Conservation (phyloP, 1,140 invertebrate species). For the Bombus cullumanus region DNA sequence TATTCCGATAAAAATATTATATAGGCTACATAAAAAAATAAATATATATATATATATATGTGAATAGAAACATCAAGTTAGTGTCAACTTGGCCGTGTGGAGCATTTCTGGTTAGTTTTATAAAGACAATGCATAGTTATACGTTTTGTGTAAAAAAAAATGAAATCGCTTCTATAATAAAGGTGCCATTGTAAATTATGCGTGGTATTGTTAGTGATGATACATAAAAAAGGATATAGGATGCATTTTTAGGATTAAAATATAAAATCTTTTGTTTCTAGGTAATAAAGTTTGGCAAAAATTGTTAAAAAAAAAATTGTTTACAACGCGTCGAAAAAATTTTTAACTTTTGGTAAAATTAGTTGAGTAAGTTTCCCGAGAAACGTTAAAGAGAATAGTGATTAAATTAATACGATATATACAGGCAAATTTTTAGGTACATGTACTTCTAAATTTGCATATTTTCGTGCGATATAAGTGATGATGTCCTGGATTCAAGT, state of each 20-base stretch:
- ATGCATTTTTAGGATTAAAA: slow-evolving; percentile 56
- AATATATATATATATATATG: slow-evolving; percentile 7
- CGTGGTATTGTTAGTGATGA: slow-evolving; percentile 69
- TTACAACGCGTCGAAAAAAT: neutral
- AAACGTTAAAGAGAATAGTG: neutral
- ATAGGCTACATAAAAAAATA: slow-evolving; percentile 22
- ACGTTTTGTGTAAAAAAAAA: slow-evolving; percentile 77
- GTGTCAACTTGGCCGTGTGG: slow-evolving; percentile 83
- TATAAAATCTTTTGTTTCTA: neutral
- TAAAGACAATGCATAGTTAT: slow-evolving; percentile 78
- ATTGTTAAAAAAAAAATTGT: neutral
- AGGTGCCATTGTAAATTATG: slow-evolving; percentile 70
- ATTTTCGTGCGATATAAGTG: slow-evolving; percentile 12
- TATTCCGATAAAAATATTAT: slow-evolving; percentile 1
- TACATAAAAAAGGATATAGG: slow-evolving; percentile 60
- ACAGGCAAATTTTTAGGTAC: slow-evolving; percentile 9
- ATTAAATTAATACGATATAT: slow-evolving; percentile 14
- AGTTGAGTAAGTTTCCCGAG: slow-evolving; percentile 4
- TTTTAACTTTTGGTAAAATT: neutral
- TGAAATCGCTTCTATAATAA: slow-evolving; percentile 76
- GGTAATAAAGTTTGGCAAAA: neutral
- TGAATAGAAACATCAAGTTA: slow-evolving; percentile 73
- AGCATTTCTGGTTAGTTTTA: slow-evolving; percentile 82
- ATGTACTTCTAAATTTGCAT: neutral
- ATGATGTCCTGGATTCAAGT: slow-evolving; percentile 35